Evolutionary conservation across 2,113 vertebrate species (phyloP), one percentile per base, ranked within the genome.

Genomic region (Lamprotornis superbus): DNA sequence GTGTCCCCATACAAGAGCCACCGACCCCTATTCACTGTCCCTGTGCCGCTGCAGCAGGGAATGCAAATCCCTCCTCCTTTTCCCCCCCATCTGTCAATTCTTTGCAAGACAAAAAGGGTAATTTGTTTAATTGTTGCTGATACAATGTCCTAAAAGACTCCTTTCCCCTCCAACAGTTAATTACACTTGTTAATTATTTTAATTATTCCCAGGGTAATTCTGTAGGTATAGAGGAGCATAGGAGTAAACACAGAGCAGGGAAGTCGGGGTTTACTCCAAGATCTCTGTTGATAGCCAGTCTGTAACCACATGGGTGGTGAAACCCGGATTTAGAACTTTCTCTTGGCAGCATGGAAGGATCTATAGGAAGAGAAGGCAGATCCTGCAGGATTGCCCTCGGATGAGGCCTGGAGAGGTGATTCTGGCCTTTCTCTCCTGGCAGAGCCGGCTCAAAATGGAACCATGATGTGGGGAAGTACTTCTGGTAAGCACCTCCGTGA

Each of bases 41-140:
- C 89, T 2, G 16, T 56, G 85, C 85, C 2, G 4, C 90, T 12
- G 37, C 83, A 11, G 10, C 39, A 22, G 59, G 35, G 93, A 69
- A 13, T 57, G 25, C 59, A 21, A 49, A 86, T 75, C 89, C 91
- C 21, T 14, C 74, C 92, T 65, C 83, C 80, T 63, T 63, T 10
- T 1, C 42, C 47, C 47, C 49, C 64, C 28, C 0, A 2, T 30
- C 86, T 67, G 83, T 37, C 90, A 84, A 78, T 79, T 87, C 81
- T 89, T 59, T 12, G 28, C 56, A 13, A 94, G 87, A 95, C 90
- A 93, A 91, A 95, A 84, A 78, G 87, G 53, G 90, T 84, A 70
- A 96, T 96, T 94, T 93, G 82, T 91, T 68, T 94, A 95, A 95
- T 95, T 64, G 87, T 75, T 89, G 77, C 74, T 64, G 61, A 56